A percentile compares a stretch with the other conserved stretches of the same genome.
These are phyloP conservation scores for Cryptotermes secundus DNA, from an alignment of 1,140 invertebrate genomes.

Conservation along the genomic window DNA sequence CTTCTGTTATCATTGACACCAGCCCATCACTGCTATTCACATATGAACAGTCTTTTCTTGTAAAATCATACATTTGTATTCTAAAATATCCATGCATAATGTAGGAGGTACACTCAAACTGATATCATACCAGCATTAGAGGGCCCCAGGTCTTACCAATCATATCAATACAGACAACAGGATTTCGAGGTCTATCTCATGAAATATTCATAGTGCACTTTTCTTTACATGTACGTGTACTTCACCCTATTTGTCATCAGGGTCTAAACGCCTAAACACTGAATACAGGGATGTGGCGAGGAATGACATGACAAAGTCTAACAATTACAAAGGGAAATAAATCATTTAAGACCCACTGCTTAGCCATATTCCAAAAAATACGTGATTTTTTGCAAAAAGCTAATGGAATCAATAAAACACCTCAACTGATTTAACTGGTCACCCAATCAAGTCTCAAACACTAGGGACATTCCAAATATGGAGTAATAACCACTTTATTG, in stretches of 20 bases:
- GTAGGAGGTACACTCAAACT: not conserved
- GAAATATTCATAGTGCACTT: not conserved
- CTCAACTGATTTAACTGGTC: too few relatives aligned
- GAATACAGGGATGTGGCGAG: too few relatives aligned
- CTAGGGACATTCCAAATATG: too few relatives aligned
- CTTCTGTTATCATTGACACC: not conserved
- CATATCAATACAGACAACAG: not conserved
- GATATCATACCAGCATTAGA: not conserved
- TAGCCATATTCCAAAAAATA: too few relatives aligned
- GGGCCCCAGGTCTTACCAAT: not conserved
- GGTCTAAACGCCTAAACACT: not conserved
- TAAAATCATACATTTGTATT: not conserved
- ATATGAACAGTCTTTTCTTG: not conserved
- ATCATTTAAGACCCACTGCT: too few relatives aligned
- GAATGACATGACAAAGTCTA: too few relatives aligned
- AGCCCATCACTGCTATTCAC: not conserved
- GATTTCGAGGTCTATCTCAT: not conserved
- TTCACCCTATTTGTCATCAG: not conserved
- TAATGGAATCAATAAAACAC: too few relatives aligned
- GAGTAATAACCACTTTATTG: too few relatives aligned
- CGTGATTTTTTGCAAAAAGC: too few relatives aligned
- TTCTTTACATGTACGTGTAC: not conserved
- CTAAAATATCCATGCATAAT: constrained; percentile 7
- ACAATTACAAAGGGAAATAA: too few relatives aligned
- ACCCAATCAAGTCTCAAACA: too few relatives aligned